A percentile compares a stretch with the other conserved stretches of the same genome.
phyloP scores from a whole-genome alignment of 1,140 invertebrate species.

The Phymastichus coffea region DNA sequence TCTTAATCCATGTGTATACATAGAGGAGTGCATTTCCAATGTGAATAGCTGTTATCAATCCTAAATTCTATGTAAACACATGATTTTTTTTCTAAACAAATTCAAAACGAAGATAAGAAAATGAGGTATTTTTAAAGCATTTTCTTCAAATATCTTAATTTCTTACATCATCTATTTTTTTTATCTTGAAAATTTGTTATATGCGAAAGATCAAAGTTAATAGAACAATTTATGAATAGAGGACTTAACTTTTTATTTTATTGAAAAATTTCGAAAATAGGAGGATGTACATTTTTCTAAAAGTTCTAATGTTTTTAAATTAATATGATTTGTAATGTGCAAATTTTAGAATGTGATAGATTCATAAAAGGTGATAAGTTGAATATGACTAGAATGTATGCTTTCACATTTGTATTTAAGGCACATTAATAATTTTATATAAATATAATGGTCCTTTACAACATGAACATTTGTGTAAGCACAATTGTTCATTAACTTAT shows the following conservation, averaged over 20 bases:
- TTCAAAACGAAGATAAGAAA: neutral
- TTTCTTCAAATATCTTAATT: too few relatives aligned
- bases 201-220: neutral
- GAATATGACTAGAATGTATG: neutral
- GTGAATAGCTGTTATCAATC: neutral
- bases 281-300: neutral
- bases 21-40: slow-evolving; percentile 15
- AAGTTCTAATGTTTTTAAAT: slow-evolving; percentile 12
- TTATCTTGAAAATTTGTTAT: neutral
- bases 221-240: neutral
- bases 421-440: neutral
- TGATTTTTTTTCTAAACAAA: neutral
- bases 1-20: neutral
- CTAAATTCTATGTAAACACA: neutral
- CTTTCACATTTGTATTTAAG: neutral
- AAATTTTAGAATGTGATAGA: neutral
- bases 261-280: neutral
- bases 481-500: neutral
- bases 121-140: neutral
- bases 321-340: neutral
- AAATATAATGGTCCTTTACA: neutral
- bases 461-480: neutral
- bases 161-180: too few relatives aligned
- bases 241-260: neutral
- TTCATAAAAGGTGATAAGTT: neutral